These are phyloP conservation scores for Dendrocincla tyrannina DNA, from an alignment of 2,797 vertebrate genomes.

Conservation along the genomic window DNA sequence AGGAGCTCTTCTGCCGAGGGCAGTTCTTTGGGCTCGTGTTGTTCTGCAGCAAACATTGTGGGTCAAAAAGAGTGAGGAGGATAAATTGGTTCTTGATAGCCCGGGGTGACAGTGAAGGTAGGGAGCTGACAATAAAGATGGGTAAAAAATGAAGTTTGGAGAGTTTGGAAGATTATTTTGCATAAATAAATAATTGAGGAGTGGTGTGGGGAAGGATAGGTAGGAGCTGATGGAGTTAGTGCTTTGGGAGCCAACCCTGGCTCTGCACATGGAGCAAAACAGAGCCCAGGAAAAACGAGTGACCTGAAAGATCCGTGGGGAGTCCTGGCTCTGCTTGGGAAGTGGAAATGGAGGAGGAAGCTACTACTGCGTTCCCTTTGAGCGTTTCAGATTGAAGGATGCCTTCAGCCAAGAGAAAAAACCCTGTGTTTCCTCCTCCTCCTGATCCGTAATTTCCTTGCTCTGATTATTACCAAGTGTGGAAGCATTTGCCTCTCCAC, in stretches of 20 bases:
- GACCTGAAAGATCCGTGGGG: background rate
- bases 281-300: background rate
- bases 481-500: constrained; percentile 45
- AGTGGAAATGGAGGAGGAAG: background rate
- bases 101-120: accelerated
- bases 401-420: background rate
- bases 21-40: background rate
- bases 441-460: background rate
- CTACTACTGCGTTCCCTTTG: background rate
- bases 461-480: constrained; percentile 59
- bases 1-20: background rate
- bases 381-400: background rate
- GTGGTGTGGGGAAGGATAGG: background rate
- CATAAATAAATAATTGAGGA: accelerated
- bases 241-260: background rate
- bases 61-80: background rate
- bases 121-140: background rate
- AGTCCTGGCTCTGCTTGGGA: background rate
- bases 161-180: background rate
- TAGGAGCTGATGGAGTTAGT: background rate
- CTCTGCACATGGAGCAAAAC: background rate
- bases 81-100: background rate
- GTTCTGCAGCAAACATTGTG: background rate
- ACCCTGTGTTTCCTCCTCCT: background rate
- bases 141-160: background rate